Base-by-base conservation (phyloP, 2,797 vertebrate genomes). In the Silurus aristotelis region DNA sequence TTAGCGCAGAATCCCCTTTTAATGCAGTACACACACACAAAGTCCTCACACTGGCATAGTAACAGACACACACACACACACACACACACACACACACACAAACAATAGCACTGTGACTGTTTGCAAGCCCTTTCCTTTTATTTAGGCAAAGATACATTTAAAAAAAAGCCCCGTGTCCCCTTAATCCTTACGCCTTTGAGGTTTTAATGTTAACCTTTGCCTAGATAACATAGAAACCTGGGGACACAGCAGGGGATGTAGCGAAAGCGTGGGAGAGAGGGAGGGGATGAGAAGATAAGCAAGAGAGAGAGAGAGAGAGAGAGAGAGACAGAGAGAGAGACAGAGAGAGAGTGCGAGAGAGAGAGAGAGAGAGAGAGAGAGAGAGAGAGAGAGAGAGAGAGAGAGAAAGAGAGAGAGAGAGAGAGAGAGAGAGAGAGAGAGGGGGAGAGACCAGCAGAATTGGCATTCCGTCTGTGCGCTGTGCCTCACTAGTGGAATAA, bases 381-480 rank as follows among this genome's bases (percentile, higher is more conserved):
- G 87, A 77, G 80, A 82, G 72, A 60, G 64, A 56, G 80, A 77
- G 82, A 82, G 66, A 38, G 60, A 68, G 60, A 64, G 66, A 77
- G 58, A 72, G 73, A 83, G 64, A 64, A 80, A 78, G 84, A 83
- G 83, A 83, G 84, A 20, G 83, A 80, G 66, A 78, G 87, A 87
- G 71, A 79, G 77, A 52, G 64, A 48, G 80, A 77, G 82, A n/a
- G n/a, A n/a, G n/a, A n/a, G n/a, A n/a, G n/a, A n/a, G n/a, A n/a
- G n/a, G 83, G 78, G 66, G 83, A 80, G 66, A 80, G 87, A 77
- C 83, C 46, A 67, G 80, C 81, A 79, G 78, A 89, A 92, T 95
- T 95, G 94, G 94, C 94, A 95, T 95, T 95, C 94, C 92, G 91
- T 89, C 90, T 87, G 58, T 93, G 91, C 89, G 79, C 93, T 91